Conservation (phyloP, 2,888 invertebrate species). For the Drepanosiphum platanoidis region DNA sequence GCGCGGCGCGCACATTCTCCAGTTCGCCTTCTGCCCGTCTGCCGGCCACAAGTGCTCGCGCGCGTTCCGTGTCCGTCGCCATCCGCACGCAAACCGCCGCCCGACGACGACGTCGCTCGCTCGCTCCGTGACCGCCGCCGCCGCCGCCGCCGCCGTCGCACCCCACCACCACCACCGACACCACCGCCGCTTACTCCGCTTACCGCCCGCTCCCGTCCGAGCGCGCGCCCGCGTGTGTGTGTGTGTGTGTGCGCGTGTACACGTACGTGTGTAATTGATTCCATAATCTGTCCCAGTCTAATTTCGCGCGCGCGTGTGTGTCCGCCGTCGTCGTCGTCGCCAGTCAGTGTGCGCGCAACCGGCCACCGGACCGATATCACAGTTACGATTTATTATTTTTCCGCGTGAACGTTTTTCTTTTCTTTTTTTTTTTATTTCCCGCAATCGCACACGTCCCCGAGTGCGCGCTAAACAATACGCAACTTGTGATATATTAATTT, state of each 20-base stretch:
- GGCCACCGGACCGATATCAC: too few relatives aligned
- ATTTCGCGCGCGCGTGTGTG: constrained; percentile 40
- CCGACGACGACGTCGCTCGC: constrained; percentile 38
- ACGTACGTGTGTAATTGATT: constrained; percentile 54
- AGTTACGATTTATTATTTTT: too few relatives aligned
- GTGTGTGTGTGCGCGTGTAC: neutral
- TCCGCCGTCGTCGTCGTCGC: too few relatives aligned
- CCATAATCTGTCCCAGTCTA: constrained; percentile 60
- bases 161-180: constrained; percentile 33
- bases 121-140: constrained; percentile 41
- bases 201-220: neutral
- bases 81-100: constrained; percentile 42
- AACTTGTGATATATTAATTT: neutral
- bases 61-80: constrained; percentile 12
- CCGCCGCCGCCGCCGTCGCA: neutral
- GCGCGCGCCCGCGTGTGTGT: neutral
- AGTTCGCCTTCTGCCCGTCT: constrained; percentile 61
- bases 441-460: too few relatives aligned
- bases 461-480: too few relatives aligned
- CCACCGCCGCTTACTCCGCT: neutral
- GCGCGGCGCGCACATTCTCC: constrained; percentile 48
- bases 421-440: constrained; percentile 5
- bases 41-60: constrained; percentile 52
- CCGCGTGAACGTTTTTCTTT: neutral
- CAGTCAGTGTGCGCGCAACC: neutral